Conservation (phyloP, 2,888 invertebrate species). For the Drosophila fungiperda region DNA sequence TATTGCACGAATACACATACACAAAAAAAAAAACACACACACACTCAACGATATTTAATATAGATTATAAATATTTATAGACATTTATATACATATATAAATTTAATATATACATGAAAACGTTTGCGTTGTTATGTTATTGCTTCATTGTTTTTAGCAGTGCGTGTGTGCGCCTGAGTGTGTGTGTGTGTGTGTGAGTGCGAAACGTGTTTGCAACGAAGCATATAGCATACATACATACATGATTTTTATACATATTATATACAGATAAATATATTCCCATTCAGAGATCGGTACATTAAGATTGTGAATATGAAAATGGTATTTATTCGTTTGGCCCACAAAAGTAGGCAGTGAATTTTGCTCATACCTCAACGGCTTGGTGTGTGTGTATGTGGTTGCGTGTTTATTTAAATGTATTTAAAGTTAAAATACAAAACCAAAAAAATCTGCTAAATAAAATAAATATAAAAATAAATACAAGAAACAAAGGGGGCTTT, state of each 20-base stretch:
- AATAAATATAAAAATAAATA: constrained; percentile 4
- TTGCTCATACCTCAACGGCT: constrained; percentile 12
- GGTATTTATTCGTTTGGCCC: constrained; percentile 21
- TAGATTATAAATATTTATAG: background rate
- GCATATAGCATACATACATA: constrained; percentile 40
- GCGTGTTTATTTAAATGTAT: constrained; percentile 16
- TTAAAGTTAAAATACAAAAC: constrained; percentile 40
- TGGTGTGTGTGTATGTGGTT: constrained; percentile 1
- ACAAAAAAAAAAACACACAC: constrained; percentile 22
- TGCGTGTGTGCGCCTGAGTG: constrained; percentile 38
- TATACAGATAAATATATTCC: constrained; percentile 20
- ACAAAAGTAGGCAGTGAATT: constrained; percentile 47
- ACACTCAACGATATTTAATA: constrained; percentile 17
- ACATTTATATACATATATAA: constrained; percentile 1
- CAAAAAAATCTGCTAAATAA: constrained; percentile 23
- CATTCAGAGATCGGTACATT: constrained; percentile 29
- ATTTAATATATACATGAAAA: background rate
- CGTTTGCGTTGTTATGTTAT: background rate
- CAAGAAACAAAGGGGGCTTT: constrained; percentile 10
- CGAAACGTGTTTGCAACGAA: constrained; percentile 50
- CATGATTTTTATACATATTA: constrained; percentile 24
- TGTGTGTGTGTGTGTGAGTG: constrained; percentile 15
- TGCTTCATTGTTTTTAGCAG: constrained; percentile 23
- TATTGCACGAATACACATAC: constrained; percentile 18
- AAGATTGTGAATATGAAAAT: constrained; percentile 27